Evolutionary conservation across 2,113 vertebrate genomes (phyloP).

Genomic region (Saguinus midas): DNA sequence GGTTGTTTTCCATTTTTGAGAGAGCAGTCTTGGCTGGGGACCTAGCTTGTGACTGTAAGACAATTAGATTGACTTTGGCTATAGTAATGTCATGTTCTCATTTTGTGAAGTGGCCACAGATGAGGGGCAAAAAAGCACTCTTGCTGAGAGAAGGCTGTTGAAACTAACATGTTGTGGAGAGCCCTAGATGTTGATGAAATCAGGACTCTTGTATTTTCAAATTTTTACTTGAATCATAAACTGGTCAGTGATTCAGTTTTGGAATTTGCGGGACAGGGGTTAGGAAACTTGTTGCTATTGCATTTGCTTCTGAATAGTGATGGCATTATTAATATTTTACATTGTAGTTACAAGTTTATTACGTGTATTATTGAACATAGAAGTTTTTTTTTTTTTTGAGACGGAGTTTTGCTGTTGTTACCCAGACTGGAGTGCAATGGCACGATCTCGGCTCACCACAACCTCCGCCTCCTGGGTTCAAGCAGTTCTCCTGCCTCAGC

Average conservation of each 20-base stretch:
- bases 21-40: background rate
- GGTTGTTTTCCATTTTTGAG: background rate
- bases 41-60: background rate
- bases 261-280: background rate
- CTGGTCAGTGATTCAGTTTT: background rate
- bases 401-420: no score
- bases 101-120: slow-evolving; percentile 23
- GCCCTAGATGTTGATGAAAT: background rate
- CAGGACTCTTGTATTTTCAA: background rate
- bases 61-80: background rate
- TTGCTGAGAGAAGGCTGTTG: background rate
- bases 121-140: background rate
- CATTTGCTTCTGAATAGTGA: background rate
- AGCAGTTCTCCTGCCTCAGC: no score
- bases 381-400: background rate
- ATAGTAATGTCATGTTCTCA: background rate
- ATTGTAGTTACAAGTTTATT: background rate
- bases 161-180: background rate
- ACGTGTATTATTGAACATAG: background rate
- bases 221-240: slow-evolving; percentile 8
- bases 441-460: no score
- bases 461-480: no score
- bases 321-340: background rate
- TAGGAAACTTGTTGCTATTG: background rate
- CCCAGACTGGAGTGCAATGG: no score